Evolutionary conservation across 2,797 vertebrate genomes (phyloP), one percentile per base, ranked within the genome.

Genomic region (Hybognathus amarus): DNA sequence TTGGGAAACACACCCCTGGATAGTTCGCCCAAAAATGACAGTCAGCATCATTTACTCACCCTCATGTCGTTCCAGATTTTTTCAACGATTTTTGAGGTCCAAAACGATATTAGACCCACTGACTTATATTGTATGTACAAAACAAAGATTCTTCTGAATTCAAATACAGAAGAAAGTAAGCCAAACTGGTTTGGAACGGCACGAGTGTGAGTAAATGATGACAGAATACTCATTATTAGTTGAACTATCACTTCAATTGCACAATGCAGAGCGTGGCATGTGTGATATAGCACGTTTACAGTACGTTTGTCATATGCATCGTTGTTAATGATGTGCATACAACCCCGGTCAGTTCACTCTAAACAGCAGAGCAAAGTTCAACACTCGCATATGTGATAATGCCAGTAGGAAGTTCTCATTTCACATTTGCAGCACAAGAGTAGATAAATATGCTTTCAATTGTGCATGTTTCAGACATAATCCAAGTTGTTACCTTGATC

Each of bases 401-500:
- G 8, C 18, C 45, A 42, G 54, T 61, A n/a, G 70, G 27, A 64
- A 30, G 13, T 36, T 54, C 20, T 47, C 13, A 64, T 45, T 54
- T 69, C 1, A 80, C 85, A 10, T 64, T 63, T 73, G 68, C 10
- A 30, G 75, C 13, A 67, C 36, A 69, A 64, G 13, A 2, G n/a
- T n/a, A 76, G 38, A 87, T 79, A 88, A 86, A 69, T 90, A 92
- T 91, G 91, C 90, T 67, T 20, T 75, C 64, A 77, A 63, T n/a
- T 63, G 52, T 42, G 17, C 6, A 69, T 17, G 8, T 80, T 50
- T 24, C 15, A 3, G 1, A 66, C 56, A 66, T n/a, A 52, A 85
- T 85, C 59, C 27, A 77, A 79, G 63, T 56, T 18, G 92, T 95
- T 97, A 99, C 98, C 94, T 68, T 98, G 91, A 99, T 99, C 98